A percentile compares a stretch with the other conserved stretches of the same genome.
Conservation (phyloP, 2,797 vertebrate species). For the Chelidonichthys spinosus region DNA sequence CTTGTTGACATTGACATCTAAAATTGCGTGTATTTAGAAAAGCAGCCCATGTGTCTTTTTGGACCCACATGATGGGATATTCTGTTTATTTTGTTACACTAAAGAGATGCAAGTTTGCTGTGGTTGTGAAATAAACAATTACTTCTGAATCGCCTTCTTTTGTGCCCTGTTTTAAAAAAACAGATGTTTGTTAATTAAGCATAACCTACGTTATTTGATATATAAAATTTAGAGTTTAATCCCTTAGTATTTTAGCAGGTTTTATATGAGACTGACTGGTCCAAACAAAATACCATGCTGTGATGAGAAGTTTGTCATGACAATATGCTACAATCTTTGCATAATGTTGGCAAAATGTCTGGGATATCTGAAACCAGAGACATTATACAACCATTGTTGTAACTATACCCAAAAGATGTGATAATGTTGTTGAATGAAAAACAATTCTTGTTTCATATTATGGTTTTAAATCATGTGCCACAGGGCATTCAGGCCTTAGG, state of each 20-base stretch:
- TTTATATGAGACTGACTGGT: background rate
- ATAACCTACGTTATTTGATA: background rate
- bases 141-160: background rate
- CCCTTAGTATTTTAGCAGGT: background rate
- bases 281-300: background rate
- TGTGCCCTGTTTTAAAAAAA: constrained; percentile 9
- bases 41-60: background rate
- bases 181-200: background rate
- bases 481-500: constrained; percentile 25
- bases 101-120: constrained; percentile 8
- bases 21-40: background rate
- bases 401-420: constrained; percentile 1
- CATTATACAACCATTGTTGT: constrained; percentile 20
- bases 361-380: background rate
- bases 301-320: constrained; percentile 17
- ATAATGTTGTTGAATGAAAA: constrained; percentile 12
- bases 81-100: constrained; percentile 30
- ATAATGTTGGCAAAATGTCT: constrained; percentile 41
- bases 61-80: background rate
- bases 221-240: background rate
- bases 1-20: background rate
- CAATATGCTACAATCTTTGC: constrained; percentile 14
- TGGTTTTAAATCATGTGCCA: background rate
- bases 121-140: constrained; percentile 39
- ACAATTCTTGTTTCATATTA: constrained; percentile 1